Percentiles rank a stretch among this genome's conserved stretches.
phyloP scores from a whole-genome alignment of 2,888 invertebrate species.

The Rosalia funebris region DNA sequence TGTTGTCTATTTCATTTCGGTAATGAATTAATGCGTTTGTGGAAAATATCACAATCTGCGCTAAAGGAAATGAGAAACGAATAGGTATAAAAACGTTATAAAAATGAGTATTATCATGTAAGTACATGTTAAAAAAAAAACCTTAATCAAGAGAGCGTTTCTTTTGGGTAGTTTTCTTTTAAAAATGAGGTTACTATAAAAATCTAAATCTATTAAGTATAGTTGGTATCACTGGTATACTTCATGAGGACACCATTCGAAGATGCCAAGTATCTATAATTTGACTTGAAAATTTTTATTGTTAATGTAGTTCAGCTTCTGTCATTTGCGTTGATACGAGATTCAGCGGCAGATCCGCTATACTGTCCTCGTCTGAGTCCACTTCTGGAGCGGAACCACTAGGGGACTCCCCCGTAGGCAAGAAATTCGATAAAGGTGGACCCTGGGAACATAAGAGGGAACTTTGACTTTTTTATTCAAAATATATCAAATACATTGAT shows the following conservation, averaged over 20 bases:
- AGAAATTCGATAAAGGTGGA: constrained; percentile 63
- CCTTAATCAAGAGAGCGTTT: constrained; percentile 40
- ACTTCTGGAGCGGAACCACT: constrained; percentile 55
- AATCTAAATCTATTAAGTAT: constrained; percentile 47
- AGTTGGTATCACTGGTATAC: constrained; percentile 50
- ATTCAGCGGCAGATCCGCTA: constrained; percentile 74
- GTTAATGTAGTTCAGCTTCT: constrained; percentile 66
- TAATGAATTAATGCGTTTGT: constrained; percentile 48
- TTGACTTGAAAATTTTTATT: constrained; percentile 15
- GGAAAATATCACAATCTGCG: constrained; percentile 56
- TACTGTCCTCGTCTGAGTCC: constrained; percentile 66
- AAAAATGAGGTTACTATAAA: constrained; percentile 37
- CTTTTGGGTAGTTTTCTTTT: constrained; percentile 17
- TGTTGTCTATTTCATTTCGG: constrained; percentile 48
- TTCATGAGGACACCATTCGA: constrained; percentile 27
- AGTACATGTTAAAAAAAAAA: constrained; percentile 47
- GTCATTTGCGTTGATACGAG: constrained; percentile 76
- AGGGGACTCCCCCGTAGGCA: constrained; percentile 57
- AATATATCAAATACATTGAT: no score
- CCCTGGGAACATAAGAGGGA: constrained; percentile 35
- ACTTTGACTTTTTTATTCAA: not conserved
- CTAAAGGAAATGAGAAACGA: constrained; percentile 30
- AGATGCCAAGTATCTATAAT: constrained; percentile 21
- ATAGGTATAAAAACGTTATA: constrained; percentile 38
- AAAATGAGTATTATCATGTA: constrained; percentile 49